A percentile compares a stretch with the other conserved stretches of the same genome.
phyloP scores from a whole-genome alignment of 2,797 vertebrate species.

The Tachyglossus aculeatus region DNA sequence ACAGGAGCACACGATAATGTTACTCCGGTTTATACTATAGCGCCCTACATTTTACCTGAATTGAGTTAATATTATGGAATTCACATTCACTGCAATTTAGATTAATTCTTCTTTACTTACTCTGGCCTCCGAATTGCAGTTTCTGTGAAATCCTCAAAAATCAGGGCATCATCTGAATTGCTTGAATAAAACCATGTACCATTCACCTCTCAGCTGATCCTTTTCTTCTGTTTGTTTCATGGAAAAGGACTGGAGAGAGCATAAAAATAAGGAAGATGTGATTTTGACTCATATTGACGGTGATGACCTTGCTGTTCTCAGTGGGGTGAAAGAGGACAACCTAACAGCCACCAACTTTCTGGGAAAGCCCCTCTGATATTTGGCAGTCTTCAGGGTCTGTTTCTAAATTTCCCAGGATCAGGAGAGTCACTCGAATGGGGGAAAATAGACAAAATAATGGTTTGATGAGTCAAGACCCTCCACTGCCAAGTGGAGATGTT shows the following conservation, averaged over 20 bases:
- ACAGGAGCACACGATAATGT: no score
- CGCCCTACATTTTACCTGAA: slow-evolving; percentile 7
- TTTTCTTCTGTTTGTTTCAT: not conserved
- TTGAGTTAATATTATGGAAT: slow-evolving; percentile 23
- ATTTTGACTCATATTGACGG: slow-evolving; percentile 49
- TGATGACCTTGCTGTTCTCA: slow-evolving; percentile 59
- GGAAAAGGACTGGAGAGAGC: no score
- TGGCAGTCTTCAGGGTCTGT: slow-evolving; percentile 46
- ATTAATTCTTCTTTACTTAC: not conserved
- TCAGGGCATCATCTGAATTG: not conserved
- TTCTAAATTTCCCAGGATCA: slow-evolving; percentile 58
- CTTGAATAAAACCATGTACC: not conserved
- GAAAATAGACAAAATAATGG: slow-evolving; percentile 44
- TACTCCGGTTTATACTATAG: slow-evolving; percentile 37
- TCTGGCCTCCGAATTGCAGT: not conserved
- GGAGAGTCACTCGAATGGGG: slow-evolving; percentile 54
- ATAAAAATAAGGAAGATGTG: no score
- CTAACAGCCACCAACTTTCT: slow-evolving; percentile 36
- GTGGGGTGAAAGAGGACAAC: slow-evolving; percentile 42
- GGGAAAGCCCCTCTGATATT: slow-evolving; percentile 45
- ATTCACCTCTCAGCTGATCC: not conserved
- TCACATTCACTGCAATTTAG: not conserved
- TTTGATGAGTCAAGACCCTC: slow-evolving; percentile 56
- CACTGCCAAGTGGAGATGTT: slow-evolving; percentile 60
- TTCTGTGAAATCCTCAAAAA: not conserved